Evolutionary conservation across 1,140 invertebrate genomes (phyloP), one percentile per base, ranked within the genome.

Genomic region (Orius laevigatus): DNA sequence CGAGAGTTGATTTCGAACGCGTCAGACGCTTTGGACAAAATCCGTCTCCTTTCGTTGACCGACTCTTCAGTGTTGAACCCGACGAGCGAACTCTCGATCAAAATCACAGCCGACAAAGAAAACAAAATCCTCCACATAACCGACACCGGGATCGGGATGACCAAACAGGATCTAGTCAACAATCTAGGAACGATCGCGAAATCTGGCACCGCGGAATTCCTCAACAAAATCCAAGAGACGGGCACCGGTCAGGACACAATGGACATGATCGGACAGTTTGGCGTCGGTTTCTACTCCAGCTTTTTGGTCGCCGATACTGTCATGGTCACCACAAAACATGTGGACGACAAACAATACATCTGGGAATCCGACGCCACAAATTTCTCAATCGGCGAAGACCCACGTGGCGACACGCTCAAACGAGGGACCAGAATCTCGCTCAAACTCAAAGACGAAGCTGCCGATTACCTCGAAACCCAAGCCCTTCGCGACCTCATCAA

Each of bases 121-220:
- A 83, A 83, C 54, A 84, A 90, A 56, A 75, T 92, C 47, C 66
- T 99, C 11, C 89, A 92, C 62, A 91, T 99, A 56, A 94, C 79
- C 41, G 96, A 99, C 66, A 87, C 91, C 18, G 96, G 96, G 60
- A 82, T 99, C 56, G 96, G 93, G 54, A 99, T 99, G 95, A 98
- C 93, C 0, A 87, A 89, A 60, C 67, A 79, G 50, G 95, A 99
- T 63, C 68, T 99, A 3, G 76, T 98, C 20, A 91, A 87, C 53
- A 98, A 99, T 69, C 71, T 99, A 35, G 96, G 96, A 55, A 99
- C 96, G 14, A 98, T 99, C 56, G 96, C 96, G 12, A 98, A 97
- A 64, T 99, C 96, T 9, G 95, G 96, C 50, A 99, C 96, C 0
- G 91, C 91, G 5, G 96, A 98, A 64, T 99, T 99, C 68, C 70